Base-by-base conservation (phyloP, 2,888 invertebrate species). In the Phragmatobia fuliginosa region DNA sequence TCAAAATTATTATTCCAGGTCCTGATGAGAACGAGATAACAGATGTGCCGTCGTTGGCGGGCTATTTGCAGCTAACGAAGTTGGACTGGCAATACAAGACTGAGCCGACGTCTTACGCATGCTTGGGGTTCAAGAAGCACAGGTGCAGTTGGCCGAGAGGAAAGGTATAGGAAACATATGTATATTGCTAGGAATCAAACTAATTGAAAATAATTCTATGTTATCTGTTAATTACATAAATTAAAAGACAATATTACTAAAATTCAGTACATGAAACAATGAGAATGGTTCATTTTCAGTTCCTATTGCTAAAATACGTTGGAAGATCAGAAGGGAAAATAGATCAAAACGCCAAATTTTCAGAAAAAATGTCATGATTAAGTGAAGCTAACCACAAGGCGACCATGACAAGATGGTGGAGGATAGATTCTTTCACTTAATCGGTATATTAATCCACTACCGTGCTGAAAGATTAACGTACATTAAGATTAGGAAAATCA, bases 11-110 rank as follows among this genome's bases (percentile, higher is more conserved):
- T 32, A 61, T 94, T 95, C 72, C 93, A 95, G 98, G 98, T 36
- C 97, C 97, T 1, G 98, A 98, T 82, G 98, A 98, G 89, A 98
- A 98, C 91, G 98, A 98, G 92, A 97, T 98, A 75, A 97, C 97
- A 2, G 98, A 98, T 88, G 98, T 98, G 71, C 98, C 98, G 38
- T 98, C 98, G 64, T 89, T 98, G 83, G 97, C 98, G 0, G 98
- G 97, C 0, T 98, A 98, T 89, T 94, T 98, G 62, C 98, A 98
- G 91, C 94, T 98, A 71, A 97, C 97, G 76, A 97, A 97, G 88
- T 91, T 98, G 73, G 98, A 98, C 91, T 98, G 98, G 98, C 97
- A 97, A 80, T 98, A 98, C 92, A 98, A 98, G 93, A 98, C 98
- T 0, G 98, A 98, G 86, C 97, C 98, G 0, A 97, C 97, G 4